A percentile compares a stretch with the other conserved stretches of the same genome.
Evolutionary conservation across 2,888 invertebrate species (phyloP).

Genomic region (Empis stercorea): DNA sequence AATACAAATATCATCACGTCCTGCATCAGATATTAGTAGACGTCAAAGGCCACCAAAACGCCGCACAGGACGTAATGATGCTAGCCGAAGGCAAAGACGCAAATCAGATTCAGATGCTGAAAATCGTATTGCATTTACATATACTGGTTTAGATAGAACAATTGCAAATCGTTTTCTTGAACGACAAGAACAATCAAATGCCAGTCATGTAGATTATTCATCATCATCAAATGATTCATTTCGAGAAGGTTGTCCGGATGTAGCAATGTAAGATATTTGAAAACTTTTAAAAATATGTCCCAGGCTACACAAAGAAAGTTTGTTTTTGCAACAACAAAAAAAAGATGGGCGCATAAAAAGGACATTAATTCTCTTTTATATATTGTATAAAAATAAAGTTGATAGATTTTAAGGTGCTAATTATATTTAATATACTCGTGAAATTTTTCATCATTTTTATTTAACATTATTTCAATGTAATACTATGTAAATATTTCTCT

Average conservation of each 20-base stretch:
- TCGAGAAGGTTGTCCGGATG: slow-evolving; percentile 25
- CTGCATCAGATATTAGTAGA: slow-evolving; percentile 12
- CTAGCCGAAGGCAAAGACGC: slow-evolving; percentile 28
- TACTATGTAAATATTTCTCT: too few species aligned
- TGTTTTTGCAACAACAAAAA: too few species aligned
- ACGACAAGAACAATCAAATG: slow-evolving; percentile 28
- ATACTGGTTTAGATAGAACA: slow-evolving; percentile 32
- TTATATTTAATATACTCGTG: too few species aligned
- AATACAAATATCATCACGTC: slow-evolving; percentile 7
- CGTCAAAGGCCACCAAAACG: slow-evolving; percentile 18
- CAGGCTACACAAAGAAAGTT: too few species aligned
- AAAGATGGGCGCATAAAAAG: too few species aligned
- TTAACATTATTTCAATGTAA: too few species aligned
- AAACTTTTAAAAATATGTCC: too few species aligned
- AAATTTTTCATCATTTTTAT: too few species aligned
- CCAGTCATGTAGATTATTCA: slow-evolving; percentile 30
- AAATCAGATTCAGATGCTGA: slow-evolving; percentile 32
- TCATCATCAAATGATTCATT: slow-evolving; percentile 22
- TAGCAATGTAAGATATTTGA: slow-evolving; percentile 22
- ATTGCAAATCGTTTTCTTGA: slow-evolving; percentile 34
- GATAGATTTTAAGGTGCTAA: too few species aligned
- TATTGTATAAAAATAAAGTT: too few species aligned
- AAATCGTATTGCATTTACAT: slow-evolving; percentile 27
- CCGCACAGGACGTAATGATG: slow-evolving; percentile 21
- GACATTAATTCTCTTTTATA: too few species aligned